A percentile compares a stretch with the other conserved stretches of the same genome.
Evolutionary conservation across 2,797 vertebrate genomes (phyloP).

Genomic region (Echeneis naucrates): DNA sequence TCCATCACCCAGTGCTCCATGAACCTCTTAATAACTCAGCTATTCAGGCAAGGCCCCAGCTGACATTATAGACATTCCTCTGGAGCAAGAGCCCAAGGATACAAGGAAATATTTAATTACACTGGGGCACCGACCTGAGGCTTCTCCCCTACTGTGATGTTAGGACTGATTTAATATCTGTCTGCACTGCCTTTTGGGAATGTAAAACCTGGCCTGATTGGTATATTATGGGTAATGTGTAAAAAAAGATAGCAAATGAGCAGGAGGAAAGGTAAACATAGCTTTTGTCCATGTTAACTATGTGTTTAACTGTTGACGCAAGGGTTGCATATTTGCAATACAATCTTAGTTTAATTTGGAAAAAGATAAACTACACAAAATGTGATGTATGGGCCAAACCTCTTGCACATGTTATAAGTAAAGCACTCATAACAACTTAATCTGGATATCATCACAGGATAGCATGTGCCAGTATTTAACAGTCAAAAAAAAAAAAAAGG

Average conservation of each 20-base stretch:
- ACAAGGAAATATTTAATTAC: constrained; percentile 70
- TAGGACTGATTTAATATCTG: constrained; percentile 23
- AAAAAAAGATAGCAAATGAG: background rate
- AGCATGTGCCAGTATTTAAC: constrained; percentile 42
- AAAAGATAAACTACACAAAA: constrained; percentile 25
- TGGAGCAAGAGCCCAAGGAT: constrained; percentile 50
- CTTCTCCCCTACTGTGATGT: constrained; percentile 32
- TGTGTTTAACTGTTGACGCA: too few relatives aligned
- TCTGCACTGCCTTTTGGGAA: constrained; percentile 11
- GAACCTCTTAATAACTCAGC: constrained; percentile 55
- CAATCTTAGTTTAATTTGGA: constrained; percentile 2
- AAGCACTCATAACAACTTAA: constrained; percentile 40
- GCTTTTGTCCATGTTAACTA: background rate
- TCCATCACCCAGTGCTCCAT: constrained; percentile 50
- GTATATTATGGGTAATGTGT: too few relatives aligned
- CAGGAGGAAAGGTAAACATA: background rate
- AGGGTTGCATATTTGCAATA: constrained; percentile 5
- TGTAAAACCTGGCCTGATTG: constrained; percentile 12
- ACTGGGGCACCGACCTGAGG: constrained; percentile 31
- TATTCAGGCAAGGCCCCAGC: constrained; percentile 44
- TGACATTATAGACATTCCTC: constrained; percentile 72
- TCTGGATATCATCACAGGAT: constrained; percentile 60
- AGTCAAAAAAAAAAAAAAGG: constrained; percentile 63
- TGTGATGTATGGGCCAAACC: constrained; percentile 26
- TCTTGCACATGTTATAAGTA: constrained; percentile 37